Base-by-base conservation (phyloP, 2,797 vertebrate genomes). In the Typhlichthys subterraneus region DNA sequence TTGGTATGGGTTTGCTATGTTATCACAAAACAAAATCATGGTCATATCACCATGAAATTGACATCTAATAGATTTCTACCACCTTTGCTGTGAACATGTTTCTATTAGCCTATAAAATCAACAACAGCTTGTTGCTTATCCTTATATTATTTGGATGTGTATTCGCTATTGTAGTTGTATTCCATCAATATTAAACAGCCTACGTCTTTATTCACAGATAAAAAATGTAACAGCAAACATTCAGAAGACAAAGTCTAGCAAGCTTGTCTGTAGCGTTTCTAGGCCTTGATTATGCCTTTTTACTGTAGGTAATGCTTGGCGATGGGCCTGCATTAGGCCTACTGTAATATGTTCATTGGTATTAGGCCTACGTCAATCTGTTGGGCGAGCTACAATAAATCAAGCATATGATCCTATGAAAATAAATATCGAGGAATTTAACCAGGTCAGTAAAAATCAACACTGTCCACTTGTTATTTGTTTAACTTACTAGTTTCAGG, bases 181-280 rank as follows among this genome's bases (percentile, higher is more conserved):
- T 61, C 70, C 65, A 45, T 73, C 66, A 63, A 77, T 85, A 78
- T 84, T 87, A 81, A 85, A 89, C 83, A 66, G 60, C 74, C 63
- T 66, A 80, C 87, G 79, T 87, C 79, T 88, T 87, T 88, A 89
- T 89, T 90, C 77, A 85, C 87, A 82, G 42, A 80, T 85, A 86
- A 70, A 88, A 87, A 87, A 79, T 57, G 74, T 63, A 56, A 85
- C 81, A 83, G 81, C 78, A 81, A 81, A 86, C 84, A 85, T 83
- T 85, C 75, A 80, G 49, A 77, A 81, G 80, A 88, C 74, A 83
- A 75, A 77, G 69, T 81, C 72, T 53, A 67, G 71, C 79, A 85
- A 87, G 81, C 86, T 87, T 19, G 29, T 33, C 45, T 45, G 82
- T 80, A 80, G 75, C 72, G 61, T 78, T 71, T 61, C 63, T 48